phyloP scores from a whole-genome alignment of 1,140 invertebrate species.

The Neodiprion pinetum region DNA sequence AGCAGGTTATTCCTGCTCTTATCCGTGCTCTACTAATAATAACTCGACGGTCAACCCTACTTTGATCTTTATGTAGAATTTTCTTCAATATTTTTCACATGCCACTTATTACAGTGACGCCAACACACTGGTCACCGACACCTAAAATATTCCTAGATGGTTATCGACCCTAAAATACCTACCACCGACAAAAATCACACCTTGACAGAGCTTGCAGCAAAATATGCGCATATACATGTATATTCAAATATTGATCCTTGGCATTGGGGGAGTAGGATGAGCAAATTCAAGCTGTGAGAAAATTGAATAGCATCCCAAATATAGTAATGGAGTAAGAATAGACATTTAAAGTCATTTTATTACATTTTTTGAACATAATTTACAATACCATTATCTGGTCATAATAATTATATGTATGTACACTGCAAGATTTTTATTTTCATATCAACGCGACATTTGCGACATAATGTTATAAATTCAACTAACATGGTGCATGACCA shows the following conservation, averaged over 20 bases:
- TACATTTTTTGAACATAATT: constrained; percentile 27
- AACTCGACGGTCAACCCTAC: background rate
- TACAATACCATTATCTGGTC: constrained; percentile 24
- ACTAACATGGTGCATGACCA: constrained; percentile 18
- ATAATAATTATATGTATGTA: constrained; percentile 37
- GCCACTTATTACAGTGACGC: background rate
- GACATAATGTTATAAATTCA: constrained; percentile 31
- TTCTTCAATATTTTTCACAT: background rate
- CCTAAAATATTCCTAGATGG: background rate
- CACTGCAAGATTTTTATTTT: constrained; percentile 44
- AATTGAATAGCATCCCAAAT: background rate
- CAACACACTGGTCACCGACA: background rate
- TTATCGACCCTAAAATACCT: background rate
- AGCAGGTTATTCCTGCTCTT: background rate
- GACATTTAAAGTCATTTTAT: constrained; percentile 1
- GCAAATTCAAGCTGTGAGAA: too few relatives aligned
- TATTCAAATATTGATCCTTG: too few relatives aligned
- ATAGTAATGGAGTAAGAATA: background rate
- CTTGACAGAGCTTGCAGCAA: background rate
- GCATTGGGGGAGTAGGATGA: too few relatives aligned
- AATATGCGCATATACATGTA: too few relatives aligned
- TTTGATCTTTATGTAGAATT: constrained; percentile 2
- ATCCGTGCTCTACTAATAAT: background rate
- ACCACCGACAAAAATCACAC: background rate
- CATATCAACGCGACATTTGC: constrained; percentile 23